A percentile compares a stretch with the other conserved stretches of the same genome.
These are phyloP conservation scores for Rhodophaea formosa DNA, from an alignment of 2,888 invertebrate species.

Conservation along the genomic window DNA sequence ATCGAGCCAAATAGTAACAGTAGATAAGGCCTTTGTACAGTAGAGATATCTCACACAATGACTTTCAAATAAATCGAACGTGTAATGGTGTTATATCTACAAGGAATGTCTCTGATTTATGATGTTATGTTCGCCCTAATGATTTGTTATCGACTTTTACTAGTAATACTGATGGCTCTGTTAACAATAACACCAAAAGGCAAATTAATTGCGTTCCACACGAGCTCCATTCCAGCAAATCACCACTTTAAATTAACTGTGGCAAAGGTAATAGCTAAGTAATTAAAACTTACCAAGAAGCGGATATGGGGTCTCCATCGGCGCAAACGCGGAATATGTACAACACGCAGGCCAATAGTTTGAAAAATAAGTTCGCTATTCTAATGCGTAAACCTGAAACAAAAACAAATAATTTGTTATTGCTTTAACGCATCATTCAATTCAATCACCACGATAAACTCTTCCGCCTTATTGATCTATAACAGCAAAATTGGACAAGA, in stretches of 20 bases:
- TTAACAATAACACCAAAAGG: neutral
- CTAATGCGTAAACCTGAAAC: slow-evolving; percentile 97
- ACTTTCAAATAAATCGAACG: no score
- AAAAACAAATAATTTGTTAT: slow-evolving; percentile 29
- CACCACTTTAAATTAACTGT: slow-evolving; percentile 3
- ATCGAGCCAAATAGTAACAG: no score
- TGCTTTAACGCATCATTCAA: no score
- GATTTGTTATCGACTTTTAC: neutral
- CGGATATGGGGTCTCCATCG: slow-evolving; percentile 93
- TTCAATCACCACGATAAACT: no score
- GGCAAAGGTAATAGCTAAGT: neutral
- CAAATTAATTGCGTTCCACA: neutral
- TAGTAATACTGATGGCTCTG: neutral
- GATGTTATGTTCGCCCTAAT: no score
- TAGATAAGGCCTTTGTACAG: no score
- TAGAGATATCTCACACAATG: no score
- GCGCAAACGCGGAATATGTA: slow-evolving; percentile 96
- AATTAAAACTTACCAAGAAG: slow-evolving; percentile 88
- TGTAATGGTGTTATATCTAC: no score
- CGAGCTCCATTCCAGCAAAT: neutral
- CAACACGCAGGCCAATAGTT: slow-evolving; percentile 96
- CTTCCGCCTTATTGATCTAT: no score
- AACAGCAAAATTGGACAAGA: no score
- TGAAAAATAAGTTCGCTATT: slow-evolving; percentile 98
- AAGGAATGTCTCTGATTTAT: no score